Conservation (phyloP, 2,113 vertebrate genomes). For the Amblyornis subalaris region DNA sequence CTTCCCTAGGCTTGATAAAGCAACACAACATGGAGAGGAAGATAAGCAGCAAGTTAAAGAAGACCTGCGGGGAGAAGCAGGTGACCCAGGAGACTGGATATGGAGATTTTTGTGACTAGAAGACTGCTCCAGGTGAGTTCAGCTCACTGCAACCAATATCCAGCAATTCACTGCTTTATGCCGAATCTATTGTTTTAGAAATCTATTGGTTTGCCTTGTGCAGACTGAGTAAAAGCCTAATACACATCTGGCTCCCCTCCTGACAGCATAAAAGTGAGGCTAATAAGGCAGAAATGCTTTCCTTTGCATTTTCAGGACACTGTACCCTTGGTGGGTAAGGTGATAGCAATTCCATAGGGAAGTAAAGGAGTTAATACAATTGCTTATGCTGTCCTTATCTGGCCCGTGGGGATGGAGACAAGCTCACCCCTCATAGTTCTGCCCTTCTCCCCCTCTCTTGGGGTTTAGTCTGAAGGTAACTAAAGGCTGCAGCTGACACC, state of each 20-base stretch:
- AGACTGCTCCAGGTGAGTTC: not conserved
- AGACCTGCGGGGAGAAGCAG: not conserved
- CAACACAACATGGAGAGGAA: not conserved
- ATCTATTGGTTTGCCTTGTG: not conserved
- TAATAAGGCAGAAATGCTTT: not conserved
- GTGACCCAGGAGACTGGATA: not conserved
- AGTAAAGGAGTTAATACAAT: not conserved
- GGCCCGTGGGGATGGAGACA: not conserved
- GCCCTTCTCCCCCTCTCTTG: not conserved
- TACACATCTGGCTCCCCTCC: not conserved
- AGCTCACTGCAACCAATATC: not conserved
- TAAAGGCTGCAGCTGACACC: not conserved
- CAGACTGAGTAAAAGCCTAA: not conserved
- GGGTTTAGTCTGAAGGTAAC: not conserved
- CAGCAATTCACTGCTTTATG: not conserved
- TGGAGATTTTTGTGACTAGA: not conserved
- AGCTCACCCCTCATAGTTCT: not conserved
- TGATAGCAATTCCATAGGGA: not conserved
- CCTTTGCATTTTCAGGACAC: not conserved
- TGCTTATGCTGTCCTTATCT: not conserved
- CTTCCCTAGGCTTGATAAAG: not conserved
- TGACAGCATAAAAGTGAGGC: not conserved
- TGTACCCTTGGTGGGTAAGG: not conserved
- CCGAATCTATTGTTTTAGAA: not conserved
- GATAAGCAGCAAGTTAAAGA: constrained; percentile 19